phyloP scores from a whole-genome alignment of 2,797 vertebrate genomes.

The Allobates femoralis region DNA sequence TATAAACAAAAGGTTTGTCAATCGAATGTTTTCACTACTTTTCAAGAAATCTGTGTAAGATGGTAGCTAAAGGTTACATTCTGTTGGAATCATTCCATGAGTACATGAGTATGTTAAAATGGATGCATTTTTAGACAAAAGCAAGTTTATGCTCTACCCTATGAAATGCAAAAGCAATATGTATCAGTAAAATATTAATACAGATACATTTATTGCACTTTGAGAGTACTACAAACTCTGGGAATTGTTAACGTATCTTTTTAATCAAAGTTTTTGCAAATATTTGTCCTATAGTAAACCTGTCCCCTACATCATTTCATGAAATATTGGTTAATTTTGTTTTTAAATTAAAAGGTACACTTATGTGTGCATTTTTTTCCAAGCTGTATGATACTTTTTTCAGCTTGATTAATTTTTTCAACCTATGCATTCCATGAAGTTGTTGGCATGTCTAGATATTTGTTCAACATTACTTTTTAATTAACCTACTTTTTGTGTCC shows the following conservation, averaged over 20 bases:
- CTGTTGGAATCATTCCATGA: not conserved
- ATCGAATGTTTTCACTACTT: slow-evolving; percentile 23
- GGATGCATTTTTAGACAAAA: slow-evolving; percentile 2
- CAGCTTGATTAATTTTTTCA: no score
- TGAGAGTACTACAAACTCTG: not conserved
- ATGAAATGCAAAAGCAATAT: slow-evolving; percentile 19
- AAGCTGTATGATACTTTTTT: no score
- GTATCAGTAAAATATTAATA: slow-evolving; percentile 31
- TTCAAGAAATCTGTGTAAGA: slow-evolving; percentile 21
- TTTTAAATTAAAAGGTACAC: no score
- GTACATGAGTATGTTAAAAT: not conserved
- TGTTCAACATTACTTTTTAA: no score
- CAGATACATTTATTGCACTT: not conserved
- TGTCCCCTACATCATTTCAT: no score
- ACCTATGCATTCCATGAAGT: no score
- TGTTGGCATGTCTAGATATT: no score
- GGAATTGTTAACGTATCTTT: not conserved
- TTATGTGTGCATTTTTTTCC: no score
- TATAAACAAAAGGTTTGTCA: slow-evolving; percentile 17
- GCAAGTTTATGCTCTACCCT: not conserved
- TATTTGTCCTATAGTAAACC: not conserved
- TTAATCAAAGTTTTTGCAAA: not conserved
- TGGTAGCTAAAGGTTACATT: slow-evolving; percentile 19
- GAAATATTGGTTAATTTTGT: not conserved
- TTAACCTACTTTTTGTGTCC: no score